These are phyloP conservation scores for Furcifer pardalis DNA, from an alignment of 2,797 vertebrate genomes.

Conservation along the genomic window DNA sequence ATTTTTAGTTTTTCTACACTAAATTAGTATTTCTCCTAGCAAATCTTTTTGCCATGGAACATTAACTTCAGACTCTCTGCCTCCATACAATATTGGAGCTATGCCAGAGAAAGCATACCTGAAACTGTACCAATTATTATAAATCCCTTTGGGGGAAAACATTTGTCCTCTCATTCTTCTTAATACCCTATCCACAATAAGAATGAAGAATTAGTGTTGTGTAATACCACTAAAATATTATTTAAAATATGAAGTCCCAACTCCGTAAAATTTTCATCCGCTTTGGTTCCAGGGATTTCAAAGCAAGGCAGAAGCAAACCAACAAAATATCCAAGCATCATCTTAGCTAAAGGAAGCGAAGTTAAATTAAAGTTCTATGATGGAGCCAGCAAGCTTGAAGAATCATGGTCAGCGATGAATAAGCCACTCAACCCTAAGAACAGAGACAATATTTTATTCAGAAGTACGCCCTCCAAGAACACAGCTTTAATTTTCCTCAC, in stretches of 20 bases:
- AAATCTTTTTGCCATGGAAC: background rate
- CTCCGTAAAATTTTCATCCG: no score
- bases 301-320: no score
- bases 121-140: background rate
- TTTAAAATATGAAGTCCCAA: no score
- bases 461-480: background rate
- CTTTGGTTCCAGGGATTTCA: no score
- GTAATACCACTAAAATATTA: no score
- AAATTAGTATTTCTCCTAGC: background rate
- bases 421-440: background rate
- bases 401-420: background rate
- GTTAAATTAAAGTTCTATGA: no score
- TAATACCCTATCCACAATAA: background rate
- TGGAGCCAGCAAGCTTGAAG: background rate
- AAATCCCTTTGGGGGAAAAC: background rate
- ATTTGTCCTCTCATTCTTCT: background rate
- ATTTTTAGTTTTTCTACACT: constrained; percentile 51
- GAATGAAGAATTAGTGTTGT: no score
- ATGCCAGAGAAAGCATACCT: background rate
- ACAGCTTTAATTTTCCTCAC: background rate
- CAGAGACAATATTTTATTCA: no score
- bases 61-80: background rate
- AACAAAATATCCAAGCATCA: no score
- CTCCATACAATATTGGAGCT: background rate
- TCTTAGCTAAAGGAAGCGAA: no score